Evolutionary conservation across 1,140 invertebrate species (phyloP), one percentile per base, ranked within the genome.

Genomic region (Calosoma granatense): DNA sequence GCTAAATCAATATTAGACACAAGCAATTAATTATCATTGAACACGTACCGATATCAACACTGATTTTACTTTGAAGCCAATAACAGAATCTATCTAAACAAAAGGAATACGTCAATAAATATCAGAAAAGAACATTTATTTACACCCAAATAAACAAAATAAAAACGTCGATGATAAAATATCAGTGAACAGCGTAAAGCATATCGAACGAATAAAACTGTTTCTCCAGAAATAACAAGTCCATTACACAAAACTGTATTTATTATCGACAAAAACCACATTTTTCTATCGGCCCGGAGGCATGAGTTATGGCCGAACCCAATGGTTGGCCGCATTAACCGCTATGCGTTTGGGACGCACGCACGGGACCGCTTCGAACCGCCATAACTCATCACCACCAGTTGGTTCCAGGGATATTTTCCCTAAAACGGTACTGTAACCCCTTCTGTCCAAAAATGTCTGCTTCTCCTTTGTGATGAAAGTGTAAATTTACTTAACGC

Each of bases 201-300:
- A 36, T 36, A 36, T 36, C 26, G 26, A 36, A 36, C 26, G 26
- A 47, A 47, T 47, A 47, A 47, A 47, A 47, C 41, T 47, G 41
- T 47, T 47, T 47, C 41, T 47, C 4, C 41, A 6, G 17, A 47
- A 47, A 47, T 47, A 47, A 47, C 41, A 47, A 47, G 6, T 47
- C 41, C 41, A 47, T 47, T 47, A 47, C 41, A 47, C 41, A 47
- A 47, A 47, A 47, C 41, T 47, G 41, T 47, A 47, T 47, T 47
- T 47, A 47, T 47, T 47, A 47, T 47, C 41, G 41, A 47, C 41
- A 47, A 47, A 47, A 47, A 47, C 6, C 41, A 47, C 41, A 47
- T 47, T 47, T 36, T 47, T 47, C 41, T 47, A 47, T 47, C 41
- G 4, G 17, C 17, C 41, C 9, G 3, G 26, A 36, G 26, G 26